Conservation (phyloP, 2,888 invertebrate genomes). For the Cecidostiba fungosa region DNA sequence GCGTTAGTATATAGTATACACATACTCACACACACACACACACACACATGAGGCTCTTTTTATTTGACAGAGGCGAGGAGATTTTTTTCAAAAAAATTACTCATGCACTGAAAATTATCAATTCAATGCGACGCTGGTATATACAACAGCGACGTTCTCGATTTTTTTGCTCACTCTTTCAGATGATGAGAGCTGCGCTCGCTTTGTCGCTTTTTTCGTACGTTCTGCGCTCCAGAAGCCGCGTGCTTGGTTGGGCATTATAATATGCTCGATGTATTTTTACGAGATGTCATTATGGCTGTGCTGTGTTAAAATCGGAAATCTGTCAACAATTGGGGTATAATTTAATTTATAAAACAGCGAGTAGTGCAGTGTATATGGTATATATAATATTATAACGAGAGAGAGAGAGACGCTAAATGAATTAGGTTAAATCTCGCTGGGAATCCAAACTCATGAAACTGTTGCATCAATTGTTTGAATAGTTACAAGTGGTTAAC, state of each 20-base stretch:
- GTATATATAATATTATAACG: too few relatives aligned
- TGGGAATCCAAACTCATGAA: constrained; percentile 5
- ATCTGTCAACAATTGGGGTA: too few relatives aligned
- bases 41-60: constrained; percentile 12
- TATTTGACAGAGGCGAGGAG: constrained; percentile 27
- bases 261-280: constrained; percentile 43
- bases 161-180: constrained; percentile 34
- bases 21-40: neutral
- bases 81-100: constrained; percentile 50
- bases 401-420: too few relatives aligned
- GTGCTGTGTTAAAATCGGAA: too few relatives aligned
- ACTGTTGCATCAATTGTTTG: constrained; percentile 39
- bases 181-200: neutral
- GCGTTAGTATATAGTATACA: too few relatives aligned
- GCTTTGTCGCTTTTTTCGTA: constrained; percentile 26
- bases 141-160: neutral
- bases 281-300: constrained; percentile 32
- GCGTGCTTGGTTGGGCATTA: constrained; percentile 17
- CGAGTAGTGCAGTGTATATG: too few relatives aligned
- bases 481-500: constrained; percentile 43
- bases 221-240: neutral
- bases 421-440: constrained; percentile 7
- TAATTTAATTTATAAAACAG: too few relatives aligned
- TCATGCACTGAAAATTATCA: constrained; percentile 58
- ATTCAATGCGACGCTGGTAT: constrained; percentile 26